Base-by-base conservation (phyloP, 2,888 invertebrate genomes). In the Caenorhabditis sp. region DNA sequence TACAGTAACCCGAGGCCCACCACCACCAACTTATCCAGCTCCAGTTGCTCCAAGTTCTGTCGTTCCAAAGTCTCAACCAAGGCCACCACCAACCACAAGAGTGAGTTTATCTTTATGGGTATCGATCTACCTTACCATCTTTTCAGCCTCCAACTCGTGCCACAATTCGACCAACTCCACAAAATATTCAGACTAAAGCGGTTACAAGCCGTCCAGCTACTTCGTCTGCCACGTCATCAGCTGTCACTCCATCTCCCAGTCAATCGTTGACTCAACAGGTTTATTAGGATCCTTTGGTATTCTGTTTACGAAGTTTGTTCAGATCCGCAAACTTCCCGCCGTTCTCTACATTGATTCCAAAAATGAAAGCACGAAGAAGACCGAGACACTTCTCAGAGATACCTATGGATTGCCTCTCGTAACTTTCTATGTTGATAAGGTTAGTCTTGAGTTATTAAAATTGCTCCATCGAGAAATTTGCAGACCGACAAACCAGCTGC, bases 401-500 rank as follows among this genome's bases (percentile, higher is more conserved):
- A 89, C 87, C 6, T 90, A 91, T 73, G 91, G 91, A 26, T 87
- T 91, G 24, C 91, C 91, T 19, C 80, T 91, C 1, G 90, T 91
- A 58, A 85, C 91, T 7, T 91, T 91, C 70, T 91, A 91, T 73
- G 90, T 92, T 28, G 91, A 91, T 76, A 91, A 91, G 85, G 87
- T 89, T n/a, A 35, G 26, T 26, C 16, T 16, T 26, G 22, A 24
- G 12, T 44, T 26, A n/a, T 5, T 38, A 19, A 2, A 49, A 47
- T 12, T 66, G 3, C 14, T 12, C 14, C 2, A 26, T 31, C 14
- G 6, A 7, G 51, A 54, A 1, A 51, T 64, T 76, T 83, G 26
- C 63, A 87, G 87, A 90, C 90, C 61, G 90, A 90, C 38, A 83
- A 88, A 14, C 88, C 91, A 35, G 86, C 86, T 16, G 77, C 80